Conservation (phyloP, 2,113 vertebrate species). For the Laticauda laticaudata region DNA sequence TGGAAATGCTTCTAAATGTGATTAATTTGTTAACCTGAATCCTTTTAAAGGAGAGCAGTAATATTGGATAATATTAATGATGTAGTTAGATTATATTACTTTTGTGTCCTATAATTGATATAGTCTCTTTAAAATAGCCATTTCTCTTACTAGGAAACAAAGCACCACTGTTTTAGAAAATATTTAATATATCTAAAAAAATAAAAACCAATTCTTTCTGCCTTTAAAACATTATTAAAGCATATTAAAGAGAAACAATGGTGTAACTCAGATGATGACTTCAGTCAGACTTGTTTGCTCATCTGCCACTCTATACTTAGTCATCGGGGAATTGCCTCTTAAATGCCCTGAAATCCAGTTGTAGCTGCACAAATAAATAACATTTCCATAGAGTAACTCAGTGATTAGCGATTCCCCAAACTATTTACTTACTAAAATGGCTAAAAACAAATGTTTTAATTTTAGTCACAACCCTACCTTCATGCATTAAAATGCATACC, state of each 20-base stretch:
- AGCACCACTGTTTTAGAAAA: background rate
- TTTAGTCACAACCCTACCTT: background rate
- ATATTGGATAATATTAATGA: background rate
- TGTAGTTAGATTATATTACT: background rate
- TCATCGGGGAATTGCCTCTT: background rate
- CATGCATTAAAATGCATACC: background rate
- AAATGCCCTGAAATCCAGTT: background rate
- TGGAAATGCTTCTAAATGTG: background rate
- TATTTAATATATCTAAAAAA: background rate
- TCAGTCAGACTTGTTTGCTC: background rate
- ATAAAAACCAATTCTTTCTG: background rate
- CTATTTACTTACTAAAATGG: background rate
- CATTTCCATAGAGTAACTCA: background rate
- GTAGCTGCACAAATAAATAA: background rate
- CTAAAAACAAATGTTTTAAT: slow-evolving; percentile 14
- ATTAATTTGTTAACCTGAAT: background rate
- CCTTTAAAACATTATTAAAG: background rate
- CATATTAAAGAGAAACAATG: background rate
- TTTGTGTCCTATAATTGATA: background rate
- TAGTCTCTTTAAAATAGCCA: background rate
- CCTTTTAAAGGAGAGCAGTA: background rate
- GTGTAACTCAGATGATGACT: background rate
- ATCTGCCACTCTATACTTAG: background rate
- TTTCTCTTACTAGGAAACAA: background rate
- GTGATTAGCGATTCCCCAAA: background rate